These are phyloP conservation scores for Halictus rubicundus DNA, from an alignment of 1,140 invertebrate species.

Conservation along the genomic window DNA sequence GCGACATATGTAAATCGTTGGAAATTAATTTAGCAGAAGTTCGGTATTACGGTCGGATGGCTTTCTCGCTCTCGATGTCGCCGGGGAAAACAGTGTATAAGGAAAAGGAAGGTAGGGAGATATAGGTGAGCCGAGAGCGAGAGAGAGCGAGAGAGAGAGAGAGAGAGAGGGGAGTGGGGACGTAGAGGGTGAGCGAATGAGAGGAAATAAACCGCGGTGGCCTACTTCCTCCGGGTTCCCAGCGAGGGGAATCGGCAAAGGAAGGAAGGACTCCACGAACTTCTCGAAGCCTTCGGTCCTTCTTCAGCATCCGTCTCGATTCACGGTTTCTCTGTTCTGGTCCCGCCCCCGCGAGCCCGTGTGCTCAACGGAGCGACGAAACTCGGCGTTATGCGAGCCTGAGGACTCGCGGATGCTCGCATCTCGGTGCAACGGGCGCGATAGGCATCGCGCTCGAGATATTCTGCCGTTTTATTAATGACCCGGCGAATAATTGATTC, in stretches of 20 bases:
- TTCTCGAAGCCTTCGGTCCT: conserved; percentile 29
- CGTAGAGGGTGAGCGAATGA: conserved; percentile 24
- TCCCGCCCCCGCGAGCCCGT: not conserved
- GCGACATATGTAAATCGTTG: conserved; percentile 66
- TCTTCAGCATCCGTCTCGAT: not conserved
- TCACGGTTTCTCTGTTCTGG: not conserved
- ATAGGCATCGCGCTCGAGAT: conserved; percentile 50
- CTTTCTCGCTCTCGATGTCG: conserved; percentile 23
- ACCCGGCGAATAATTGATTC: conserved; percentile 59
- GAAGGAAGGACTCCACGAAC: conserved; percentile 37
- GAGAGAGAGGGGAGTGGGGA: too few species aligned
- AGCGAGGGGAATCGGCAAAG: conserved; percentile 37
- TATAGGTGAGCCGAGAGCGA: too few species aligned
- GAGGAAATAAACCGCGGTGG: conserved; percentile 62
- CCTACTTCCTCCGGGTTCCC: conserved; percentile 53
- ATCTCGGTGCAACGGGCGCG: conserved; percentile 12
- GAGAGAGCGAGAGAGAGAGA: too few species aligned
- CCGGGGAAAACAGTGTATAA: conserved; percentile 40
- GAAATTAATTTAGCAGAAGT: conserved; percentile 70
- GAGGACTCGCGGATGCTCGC: not conserved
- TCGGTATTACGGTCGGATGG: conserved; percentile 33
- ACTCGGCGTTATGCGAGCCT: conserved; percentile 26
- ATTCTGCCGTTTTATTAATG: conserved; percentile 53
- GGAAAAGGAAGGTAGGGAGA: not conserved
- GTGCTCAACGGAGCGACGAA: conserved; percentile 33